phyloP scores from a whole-genome alignment of 2,888 invertebrate genomes.

The Ischnura elegans region DNA sequence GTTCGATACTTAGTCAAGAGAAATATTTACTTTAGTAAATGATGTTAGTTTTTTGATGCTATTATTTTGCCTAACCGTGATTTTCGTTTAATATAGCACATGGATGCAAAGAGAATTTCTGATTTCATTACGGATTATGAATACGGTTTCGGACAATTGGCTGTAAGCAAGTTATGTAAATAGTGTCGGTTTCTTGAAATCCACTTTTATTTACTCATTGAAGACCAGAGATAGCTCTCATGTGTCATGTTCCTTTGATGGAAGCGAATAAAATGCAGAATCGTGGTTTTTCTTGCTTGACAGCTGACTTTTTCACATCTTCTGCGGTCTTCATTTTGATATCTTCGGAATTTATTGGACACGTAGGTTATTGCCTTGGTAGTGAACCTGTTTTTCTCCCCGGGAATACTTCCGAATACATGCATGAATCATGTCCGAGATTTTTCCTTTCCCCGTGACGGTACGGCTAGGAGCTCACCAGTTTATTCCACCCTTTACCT shows the following conservation, averaged over 20 bases:
- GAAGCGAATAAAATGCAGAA: background rate
- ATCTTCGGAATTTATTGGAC: background rate
- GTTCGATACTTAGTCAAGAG: too few species aligned
- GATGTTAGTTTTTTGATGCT: too few species aligned
- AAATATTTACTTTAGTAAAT: too few species aligned
- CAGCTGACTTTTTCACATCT: background rate
- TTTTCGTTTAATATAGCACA: too few species aligned
- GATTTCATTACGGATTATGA: too few species aligned
- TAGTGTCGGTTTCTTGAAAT: too few species aligned
- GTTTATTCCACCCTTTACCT: background rate
- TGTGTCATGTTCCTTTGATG: background rate
- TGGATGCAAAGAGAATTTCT: too few species aligned
- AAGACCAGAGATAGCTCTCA: background rate
- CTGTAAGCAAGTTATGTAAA: too few species aligned
- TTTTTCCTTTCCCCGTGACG: background rate
- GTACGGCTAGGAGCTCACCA: background rate
- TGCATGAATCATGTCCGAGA: slow-evolving; percentile 21
- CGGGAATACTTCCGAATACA: background rate
- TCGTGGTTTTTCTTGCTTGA: background rate
- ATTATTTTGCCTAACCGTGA: too few species aligned
- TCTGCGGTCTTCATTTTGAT: background rate
- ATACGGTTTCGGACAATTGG: too few species aligned
- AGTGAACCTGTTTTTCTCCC: background rate
- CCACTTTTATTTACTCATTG: too few species aligned
- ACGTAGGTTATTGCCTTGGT: background rate